Evolutionary conservation across 2,888 invertebrate genomes (phyloP).

Genomic region (Euproctis similis): DNA sequence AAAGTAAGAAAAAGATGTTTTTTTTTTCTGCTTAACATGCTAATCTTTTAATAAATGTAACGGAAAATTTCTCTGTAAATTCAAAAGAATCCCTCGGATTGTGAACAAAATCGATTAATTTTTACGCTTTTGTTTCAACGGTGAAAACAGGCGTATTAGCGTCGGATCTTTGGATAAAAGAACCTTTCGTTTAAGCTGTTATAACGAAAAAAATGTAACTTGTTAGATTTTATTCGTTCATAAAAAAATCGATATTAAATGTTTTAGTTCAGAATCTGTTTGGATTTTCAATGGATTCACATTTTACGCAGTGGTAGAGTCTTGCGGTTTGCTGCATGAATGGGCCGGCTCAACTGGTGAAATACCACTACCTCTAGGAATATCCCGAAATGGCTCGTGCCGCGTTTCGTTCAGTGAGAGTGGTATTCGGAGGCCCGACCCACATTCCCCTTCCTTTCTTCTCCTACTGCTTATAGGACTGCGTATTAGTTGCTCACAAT

Average conservation of each 20-base stretch:
- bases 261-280: conserved; percentile 13
- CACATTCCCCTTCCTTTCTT: too few species aligned
- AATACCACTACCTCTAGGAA: too few species aligned
- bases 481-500: too few species aligned
- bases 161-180: conserved; percentile 18
- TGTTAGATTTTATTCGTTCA: conserved; percentile 10
- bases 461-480: too few species aligned
- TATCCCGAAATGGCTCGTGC: too few species aligned
- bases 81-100: conserved; percentile 10
- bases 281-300: too few species aligned
- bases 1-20: too few species aligned
- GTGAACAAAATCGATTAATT: conserved; percentile 19
- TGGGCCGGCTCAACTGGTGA: too few species aligned
- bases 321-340: too few species aligned
- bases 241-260: conserved; percentile 14
- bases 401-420: too few species aligned
- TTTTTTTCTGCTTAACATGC: conserved; percentile 7
- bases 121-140: conserved; percentile 19
- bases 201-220: conserved; percentile 12
- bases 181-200: conserved; percentile 12
- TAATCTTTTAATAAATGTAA: conserved; percentile 15
- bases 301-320: too few species aligned
- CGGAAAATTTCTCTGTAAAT: conserved; percentile 6
- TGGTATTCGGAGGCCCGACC: too few species aligned
- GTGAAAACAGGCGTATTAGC: conserved; percentile 15